These are phyloP conservation scores for Chondrilla cf. caribensis DNA, from an alignment of 37 sponge, comb jelly and placozoan species.

Conservation along the genomic window DNA sequence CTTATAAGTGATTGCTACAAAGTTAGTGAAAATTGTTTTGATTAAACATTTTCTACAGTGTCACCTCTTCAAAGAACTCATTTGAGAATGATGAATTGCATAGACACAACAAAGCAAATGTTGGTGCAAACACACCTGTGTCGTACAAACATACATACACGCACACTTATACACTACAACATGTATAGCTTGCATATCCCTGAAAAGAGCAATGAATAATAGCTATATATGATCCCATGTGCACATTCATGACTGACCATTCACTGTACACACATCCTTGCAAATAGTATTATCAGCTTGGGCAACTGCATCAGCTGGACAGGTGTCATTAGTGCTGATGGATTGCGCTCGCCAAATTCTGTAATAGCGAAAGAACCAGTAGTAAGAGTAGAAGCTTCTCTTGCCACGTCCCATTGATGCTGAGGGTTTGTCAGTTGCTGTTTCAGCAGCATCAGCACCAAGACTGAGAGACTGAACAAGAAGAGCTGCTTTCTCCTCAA, in stretches of 20 bases:
- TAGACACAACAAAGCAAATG: too few species aligned
- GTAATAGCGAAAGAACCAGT: background rate
- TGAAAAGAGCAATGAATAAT: too few species aligned
- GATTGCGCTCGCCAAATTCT: background rate
- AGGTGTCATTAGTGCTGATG: background rate
- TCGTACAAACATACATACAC: too few species aligned
- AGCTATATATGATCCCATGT: too few species aligned
- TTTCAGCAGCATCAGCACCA: conserved; percentile 4
- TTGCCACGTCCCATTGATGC: background rate
- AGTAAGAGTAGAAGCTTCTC: background rate
- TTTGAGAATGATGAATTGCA: too few species aligned
- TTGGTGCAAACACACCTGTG: too few species aligned
- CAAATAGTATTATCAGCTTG: background rate
- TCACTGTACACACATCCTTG: background rate
- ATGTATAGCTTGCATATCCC: too few species aligned
- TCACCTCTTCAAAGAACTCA: too few species aligned
- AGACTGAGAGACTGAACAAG: conserved; percentile 7
- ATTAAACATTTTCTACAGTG: too few species aligned
- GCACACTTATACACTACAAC: too few species aligned
- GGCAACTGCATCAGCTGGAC: background rate
- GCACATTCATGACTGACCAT: too few species aligned
- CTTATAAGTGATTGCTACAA: background rate
- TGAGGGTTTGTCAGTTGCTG: background rate
- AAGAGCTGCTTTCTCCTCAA: background rate
- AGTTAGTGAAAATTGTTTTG: too few species aligned